Base-by-base conservation (phyloP, 1,140 invertebrate species). In the Drosophila bifasciata region DNA sequence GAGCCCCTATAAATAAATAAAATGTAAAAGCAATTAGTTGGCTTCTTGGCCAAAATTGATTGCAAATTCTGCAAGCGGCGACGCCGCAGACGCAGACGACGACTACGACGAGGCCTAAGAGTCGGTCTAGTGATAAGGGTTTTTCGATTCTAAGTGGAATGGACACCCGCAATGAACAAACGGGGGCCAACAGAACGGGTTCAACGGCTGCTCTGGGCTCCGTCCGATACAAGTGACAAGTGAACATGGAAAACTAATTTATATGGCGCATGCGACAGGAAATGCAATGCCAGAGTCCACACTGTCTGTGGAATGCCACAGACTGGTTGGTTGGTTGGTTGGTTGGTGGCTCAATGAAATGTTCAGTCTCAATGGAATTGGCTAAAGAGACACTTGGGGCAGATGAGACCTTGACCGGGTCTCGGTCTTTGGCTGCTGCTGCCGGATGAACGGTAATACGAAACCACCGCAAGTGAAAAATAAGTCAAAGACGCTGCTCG, bases 211-310 rank as follows among this genome's bases (percentile, higher is more conserved):
- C 3, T 36, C 71, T 76, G 75, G 64, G 50, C 58, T 36, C 44
- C 21, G 28, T 21, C 56, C 55, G 81, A 86, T 85, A 86, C 61
- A 88, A 71, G 64, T 88, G 81, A 88, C 81, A 85, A 74, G 56
- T 70, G 69, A 86, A 86, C 81, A 86, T 78, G 83, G 70, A 86
- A 86, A 86, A 86, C 81, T 86, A 86, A 86, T 86, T 86, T 86
- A 88, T 75, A 46, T 79, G 75, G 75, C 76, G 73, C 80, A 79
- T 69, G 73, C 73, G 56, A 79, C 67, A 80, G 72, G 64, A 72
- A 79, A 75, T 84, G 57, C 78, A 53, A 13, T 36, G 11, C 32
- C 28, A 32, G 28, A 8, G 28, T 32, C 9, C 8, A 32, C 9
- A 32, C 28, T 9, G 28, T 32, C 32, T 36, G 32, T 36, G 32